Conservation (phyloP, 2,797 vertebrate genomes). For the Sphenodon punctatus region DNA sequence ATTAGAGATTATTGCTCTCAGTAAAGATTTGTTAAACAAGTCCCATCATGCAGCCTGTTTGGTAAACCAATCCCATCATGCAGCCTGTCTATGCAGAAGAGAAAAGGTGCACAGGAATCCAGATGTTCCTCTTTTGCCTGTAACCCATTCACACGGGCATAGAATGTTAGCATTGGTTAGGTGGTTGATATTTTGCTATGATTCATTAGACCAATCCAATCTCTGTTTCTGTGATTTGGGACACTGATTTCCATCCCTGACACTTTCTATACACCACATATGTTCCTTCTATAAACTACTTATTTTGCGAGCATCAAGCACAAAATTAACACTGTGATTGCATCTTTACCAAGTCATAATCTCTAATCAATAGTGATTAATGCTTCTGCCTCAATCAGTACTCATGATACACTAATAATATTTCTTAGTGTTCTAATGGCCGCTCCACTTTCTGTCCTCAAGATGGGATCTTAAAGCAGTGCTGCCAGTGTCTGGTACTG, state of each 20-base stretch:
- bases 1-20: too few species aligned
- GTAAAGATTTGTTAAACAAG: too few species aligned
- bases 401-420: not conserved
- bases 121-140: too few species aligned
- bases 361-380: conserved; percentile 38
- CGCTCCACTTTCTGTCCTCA: not conserved
- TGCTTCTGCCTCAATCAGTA: conserved; percentile 7
- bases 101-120: too few species aligned
- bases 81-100: too few species aligned
- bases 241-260: not conserved
- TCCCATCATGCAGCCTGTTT: too few species aligned
- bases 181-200: not conserved
- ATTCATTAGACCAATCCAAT: not conserved
- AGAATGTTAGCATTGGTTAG: not conserved
- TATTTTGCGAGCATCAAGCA: conserved; percentile 43
- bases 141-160: not conserved
- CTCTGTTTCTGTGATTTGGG: not conserved
- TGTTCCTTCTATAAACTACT: conserved; percentile 40
- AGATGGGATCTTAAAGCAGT: not conserved
- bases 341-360: conserved; percentile 36
- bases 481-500: not conserved
- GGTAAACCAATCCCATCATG: too few species aligned
- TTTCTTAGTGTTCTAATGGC: not conserved
- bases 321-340: conserved; percentile 33
- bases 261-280: not conserved